Percentiles rank a stretch among this genome's conserved stretches.
These are phyloP conservation scores for Penaeus monodon DNA, from an alignment of 2,888 invertebrate species.

Conservation along the genomic window DNA sequence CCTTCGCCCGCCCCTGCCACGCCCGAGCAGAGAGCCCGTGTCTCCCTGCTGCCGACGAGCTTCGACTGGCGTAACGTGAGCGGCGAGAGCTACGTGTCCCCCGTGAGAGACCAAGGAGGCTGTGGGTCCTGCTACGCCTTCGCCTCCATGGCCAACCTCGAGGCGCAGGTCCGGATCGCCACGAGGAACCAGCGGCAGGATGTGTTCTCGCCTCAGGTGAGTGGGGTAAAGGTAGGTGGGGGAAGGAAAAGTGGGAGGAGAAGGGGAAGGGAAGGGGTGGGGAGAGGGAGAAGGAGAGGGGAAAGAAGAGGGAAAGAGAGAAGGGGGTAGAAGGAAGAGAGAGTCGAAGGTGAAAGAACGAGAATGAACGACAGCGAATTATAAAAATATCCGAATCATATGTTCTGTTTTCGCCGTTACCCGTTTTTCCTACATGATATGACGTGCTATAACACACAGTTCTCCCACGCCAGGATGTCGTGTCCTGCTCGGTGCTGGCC, in stretches of 20 bases:
- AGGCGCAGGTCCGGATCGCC: constrained; percentile 70
- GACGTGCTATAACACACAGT: neutral
- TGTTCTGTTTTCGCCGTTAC: neutral
- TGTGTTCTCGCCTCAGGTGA: constrained; percentile 70
- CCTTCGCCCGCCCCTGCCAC: constrained; percentile 51
- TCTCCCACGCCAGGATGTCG: constrained; percentile 68
- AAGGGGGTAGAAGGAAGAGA: no score
- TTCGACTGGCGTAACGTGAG: constrained; percentile 69
- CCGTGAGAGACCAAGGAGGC: constrained; percentile 66
- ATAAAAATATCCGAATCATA: neutral
- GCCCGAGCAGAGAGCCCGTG: constrained; percentile 53
- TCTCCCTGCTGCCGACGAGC: constrained; percentile 66
- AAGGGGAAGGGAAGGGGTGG: no score
- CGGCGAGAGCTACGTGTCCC: constrained; percentile 68
- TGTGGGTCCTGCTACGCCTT: constrained; percentile 74
- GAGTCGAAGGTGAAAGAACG: no score
- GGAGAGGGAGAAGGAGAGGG: no score
- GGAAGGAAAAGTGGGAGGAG: no score
- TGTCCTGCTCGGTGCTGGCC: constrained; percentile 72
- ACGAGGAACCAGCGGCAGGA: constrained; percentile 70
- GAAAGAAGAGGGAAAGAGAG: no score
- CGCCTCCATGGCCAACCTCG: constrained; percentile 72
- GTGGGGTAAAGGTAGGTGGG: neutral
- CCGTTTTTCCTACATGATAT: neutral
- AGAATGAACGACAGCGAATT: no score